Base-by-base conservation (phyloP, 2,888 invertebrate species). In the Oscheius sp. region DNA sequence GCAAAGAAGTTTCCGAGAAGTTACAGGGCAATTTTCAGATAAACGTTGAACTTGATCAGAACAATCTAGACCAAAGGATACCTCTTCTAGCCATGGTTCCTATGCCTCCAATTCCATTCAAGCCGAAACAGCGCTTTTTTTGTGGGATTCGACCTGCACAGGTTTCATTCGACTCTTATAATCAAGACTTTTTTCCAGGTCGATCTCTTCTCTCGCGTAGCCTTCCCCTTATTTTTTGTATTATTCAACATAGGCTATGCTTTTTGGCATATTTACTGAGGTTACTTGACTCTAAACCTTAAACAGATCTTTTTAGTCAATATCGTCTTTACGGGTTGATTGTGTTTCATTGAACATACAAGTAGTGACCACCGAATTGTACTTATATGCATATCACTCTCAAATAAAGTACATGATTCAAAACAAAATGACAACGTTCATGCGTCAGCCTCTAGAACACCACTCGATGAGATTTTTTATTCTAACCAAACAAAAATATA, bases 231-330 rank as follows among this genome's bases (percentile, higher is more conserved):
- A 1, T 79, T 82, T 54, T 84, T 85, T 68, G 59, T 82, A 20
- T 24, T 81, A n/a, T 85, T 84, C 63, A n/a, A n/a, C n/a, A n/a
- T n/a, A n/a, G n/a, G n/a, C n/a, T n/a, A n/a, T n/a, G n/a, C n/a
- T n/a, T n/a, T n/a, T n/a, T 81, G 85, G 70, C 67, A 82, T 62
- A 70, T 73, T 30, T 84, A 84, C 59, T 84, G 84, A 84, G 75
- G 75, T 24, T 77, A 81, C 69, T 83, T 83, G 69, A 69, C 82
- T 36, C 36, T 9, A 36, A 36, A 36, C 14, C 36, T n/a, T n/a
- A n/a, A n/a, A n/a, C n/a, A n/a, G n/a, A n/a, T n/a, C n/a, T n/a
- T n/a, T n/a, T n/a, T n/a, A n/a, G n/a, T n/a, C n/a, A n/a, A n/a
- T n/a, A n/a, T n/a, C n/a, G n/a, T n/a, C n/a, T n/a, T n/a, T n/a